phyloP scores from a whole-genome alignment of 2,888 invertebrate species.

The Cataglyphis livida region DNA sequence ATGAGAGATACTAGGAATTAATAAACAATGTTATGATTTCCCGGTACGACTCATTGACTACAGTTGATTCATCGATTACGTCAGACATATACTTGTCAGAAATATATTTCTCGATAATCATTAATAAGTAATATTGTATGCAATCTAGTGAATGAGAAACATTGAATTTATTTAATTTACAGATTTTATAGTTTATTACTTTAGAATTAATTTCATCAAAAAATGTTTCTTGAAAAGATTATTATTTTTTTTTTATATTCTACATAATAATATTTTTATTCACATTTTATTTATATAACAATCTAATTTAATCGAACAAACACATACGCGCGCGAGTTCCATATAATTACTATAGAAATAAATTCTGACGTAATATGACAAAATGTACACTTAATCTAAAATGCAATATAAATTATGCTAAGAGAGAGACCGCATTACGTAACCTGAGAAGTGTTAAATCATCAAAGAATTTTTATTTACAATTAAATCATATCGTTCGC shows the following conservation, averaged over 20 bases:
- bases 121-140: neutral
- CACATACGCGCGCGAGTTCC: neutral
- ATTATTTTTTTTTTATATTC: neutral
- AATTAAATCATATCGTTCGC: constrained; percentile 17
- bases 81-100: constrained; percentile 39
- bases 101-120: constrained; percentile 4
- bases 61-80: constrained; percentile 52
- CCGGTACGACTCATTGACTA: constrained; percentile 20
- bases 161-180: neutral
- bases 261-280: neutral
- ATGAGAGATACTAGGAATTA: neutral
- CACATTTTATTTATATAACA: neutral
- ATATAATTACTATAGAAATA: neutral
- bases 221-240: neutral
- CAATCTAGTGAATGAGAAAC: neutral
- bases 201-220: neutral
- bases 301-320: neutral
- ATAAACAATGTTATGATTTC: constrained; percentile 16
- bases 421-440: neutral
- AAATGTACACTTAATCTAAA: neutral
- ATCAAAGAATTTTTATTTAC: constrained; percentile 4
- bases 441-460: neutral
- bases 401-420: neutral
- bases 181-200: neutral
- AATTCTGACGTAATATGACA: neutral